Evolutionary conservation across 1,140 invertebrate species (phyloP).

Genomic region (Aricia agestis): DNA sequence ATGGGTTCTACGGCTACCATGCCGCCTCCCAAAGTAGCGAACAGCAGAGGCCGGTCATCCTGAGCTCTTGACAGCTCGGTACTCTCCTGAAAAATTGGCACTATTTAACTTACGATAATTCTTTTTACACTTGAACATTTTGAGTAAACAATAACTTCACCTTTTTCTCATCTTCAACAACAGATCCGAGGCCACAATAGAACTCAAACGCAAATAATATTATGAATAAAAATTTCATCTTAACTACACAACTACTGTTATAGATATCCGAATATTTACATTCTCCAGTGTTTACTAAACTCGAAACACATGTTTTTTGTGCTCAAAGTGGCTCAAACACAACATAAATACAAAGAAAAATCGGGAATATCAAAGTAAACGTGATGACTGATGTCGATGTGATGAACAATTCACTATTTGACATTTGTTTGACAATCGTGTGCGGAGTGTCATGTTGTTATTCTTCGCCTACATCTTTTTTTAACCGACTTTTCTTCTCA

Average conservation of each 20-base stretch:
- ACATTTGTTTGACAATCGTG: not conserved
- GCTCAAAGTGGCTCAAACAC: not conserved
- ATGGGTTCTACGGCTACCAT: slow-evolving; percentile 89
- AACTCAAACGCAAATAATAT: slow-evolving; percentile 47
- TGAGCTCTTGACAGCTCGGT: slow-evolving; percentile 81
- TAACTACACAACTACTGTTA: slow-evolving; percentile 22
- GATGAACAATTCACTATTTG: not conserved
- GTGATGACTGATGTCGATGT: not conserved
- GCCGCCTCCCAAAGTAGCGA: slow-evolving; percentile 94
- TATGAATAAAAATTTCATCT: slow-evolving; percentile 50
- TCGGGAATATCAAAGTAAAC: slow-evolving; percentile 20
- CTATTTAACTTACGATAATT: slow-evolving; percentile 27
- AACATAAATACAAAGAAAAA: slow-evolving; percentile 23
- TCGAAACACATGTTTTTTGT: not conserved
- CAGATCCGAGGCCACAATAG: slow-evolving; percentile 39
- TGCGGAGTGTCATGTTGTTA: too few species aligned
- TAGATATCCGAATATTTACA: slow-evolving; percentile 31
- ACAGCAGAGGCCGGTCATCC: slow-evolving; percentile 85
- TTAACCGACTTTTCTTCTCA: too few species aligned
- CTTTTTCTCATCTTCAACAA: slow-evolving; percentile 56
- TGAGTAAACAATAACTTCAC: slow-evolving; percentile 44
- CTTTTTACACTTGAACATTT: slow-evolving; percentile 39
- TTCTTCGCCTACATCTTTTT: too few species aligned
- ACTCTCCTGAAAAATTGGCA: slow-evolving; percentile 70
- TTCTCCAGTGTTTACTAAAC: slow-evolving; percentile 23